A percentile compares a stretch with the other conserved stretches of the same genome.
Evolutionary conservation across 2,797 vertebrate species (phyloP).

Genomic region (Mus minutoides): DNA sequence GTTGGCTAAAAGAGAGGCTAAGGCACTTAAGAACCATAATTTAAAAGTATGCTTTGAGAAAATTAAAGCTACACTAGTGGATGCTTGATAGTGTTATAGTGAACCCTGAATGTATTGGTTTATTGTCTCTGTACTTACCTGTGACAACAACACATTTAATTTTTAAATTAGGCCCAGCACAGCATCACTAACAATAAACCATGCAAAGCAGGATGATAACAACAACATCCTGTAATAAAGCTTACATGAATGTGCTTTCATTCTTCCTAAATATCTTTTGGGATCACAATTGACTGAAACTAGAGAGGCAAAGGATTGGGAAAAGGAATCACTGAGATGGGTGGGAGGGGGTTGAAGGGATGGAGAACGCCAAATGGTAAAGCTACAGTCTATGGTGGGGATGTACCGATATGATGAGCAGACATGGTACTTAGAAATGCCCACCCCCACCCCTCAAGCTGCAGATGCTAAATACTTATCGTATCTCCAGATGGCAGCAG

Average conservation of each 20-base stretch:
- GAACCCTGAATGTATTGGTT: background rate
- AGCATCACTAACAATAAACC: background rate
- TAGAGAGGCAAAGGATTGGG: background rate
- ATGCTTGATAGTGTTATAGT: background rate
- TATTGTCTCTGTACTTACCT: no score
- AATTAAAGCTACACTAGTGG: no score
- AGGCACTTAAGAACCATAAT: no score
- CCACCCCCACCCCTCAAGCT: background rate
- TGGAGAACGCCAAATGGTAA: background rate
- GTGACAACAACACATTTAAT: background rate
- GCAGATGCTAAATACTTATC: background rate
- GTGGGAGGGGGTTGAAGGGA: background rate
- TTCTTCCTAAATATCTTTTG: background rate
- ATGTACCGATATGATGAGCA: accelerated
- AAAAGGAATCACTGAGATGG: background rate
- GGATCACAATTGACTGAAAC: background rate
- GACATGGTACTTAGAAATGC: background rate
- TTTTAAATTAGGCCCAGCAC: background rate
- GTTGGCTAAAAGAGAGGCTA: no score
- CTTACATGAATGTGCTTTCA: background rate
- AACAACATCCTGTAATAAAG: background rate
- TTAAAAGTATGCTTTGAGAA: no score
- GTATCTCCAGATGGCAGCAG: background rate
- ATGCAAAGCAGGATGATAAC: background rate
- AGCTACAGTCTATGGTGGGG: background rate